These are phyloP conservation scores for Cyanistes caeruleus DNA, from an alignment of 2,113 vertebrate species.

Conservation along the genomic window DNA sequence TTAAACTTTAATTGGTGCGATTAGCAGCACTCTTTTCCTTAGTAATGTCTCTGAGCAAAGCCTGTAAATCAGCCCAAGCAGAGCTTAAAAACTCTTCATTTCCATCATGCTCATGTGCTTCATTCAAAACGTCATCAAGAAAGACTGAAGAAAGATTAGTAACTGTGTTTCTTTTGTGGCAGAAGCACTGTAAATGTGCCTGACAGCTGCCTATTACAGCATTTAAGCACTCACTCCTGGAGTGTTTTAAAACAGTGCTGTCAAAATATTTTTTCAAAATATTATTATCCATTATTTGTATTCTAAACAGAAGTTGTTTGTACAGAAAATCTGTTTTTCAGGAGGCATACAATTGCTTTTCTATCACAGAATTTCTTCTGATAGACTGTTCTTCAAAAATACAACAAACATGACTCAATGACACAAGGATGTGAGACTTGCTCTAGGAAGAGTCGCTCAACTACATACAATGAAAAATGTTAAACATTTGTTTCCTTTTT, in stretches of 20 bases:
- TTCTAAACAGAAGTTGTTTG: conserved; percentile 45
- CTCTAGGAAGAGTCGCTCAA: not conserved
- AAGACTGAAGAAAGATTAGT: conserved; percentile 33
- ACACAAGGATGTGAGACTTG: not conserved
- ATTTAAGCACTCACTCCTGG: not conserved
- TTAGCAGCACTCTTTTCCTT: not conserved
- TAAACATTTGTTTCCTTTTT: not conserved
- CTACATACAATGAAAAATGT: not conserved
- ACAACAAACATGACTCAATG: not conserved
- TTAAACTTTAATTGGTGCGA: conserved; percentile 1
- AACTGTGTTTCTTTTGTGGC: conserved; percentile 11
- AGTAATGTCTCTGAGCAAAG: not conserved
- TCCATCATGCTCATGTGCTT: not conserved
- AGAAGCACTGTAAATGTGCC: conserved; percentile 19
- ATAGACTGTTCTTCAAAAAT: not conserved
- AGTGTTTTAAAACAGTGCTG: conserved; percentile 31
- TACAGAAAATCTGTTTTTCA: not conserved
- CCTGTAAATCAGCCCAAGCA: not conserved
- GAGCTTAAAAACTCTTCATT: conserved; percentile 22
- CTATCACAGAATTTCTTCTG: not conserved
- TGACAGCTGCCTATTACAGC: conserved; percentile 59
- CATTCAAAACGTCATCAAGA: not conserved
- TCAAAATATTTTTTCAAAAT: conserved; percentile 59
- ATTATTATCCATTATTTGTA: conserved; percentile 40
- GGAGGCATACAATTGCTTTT: not conserved